Conservation (phyloP, 2,888 invertebrate genomes). For the Apoda limacodes region DNA sequence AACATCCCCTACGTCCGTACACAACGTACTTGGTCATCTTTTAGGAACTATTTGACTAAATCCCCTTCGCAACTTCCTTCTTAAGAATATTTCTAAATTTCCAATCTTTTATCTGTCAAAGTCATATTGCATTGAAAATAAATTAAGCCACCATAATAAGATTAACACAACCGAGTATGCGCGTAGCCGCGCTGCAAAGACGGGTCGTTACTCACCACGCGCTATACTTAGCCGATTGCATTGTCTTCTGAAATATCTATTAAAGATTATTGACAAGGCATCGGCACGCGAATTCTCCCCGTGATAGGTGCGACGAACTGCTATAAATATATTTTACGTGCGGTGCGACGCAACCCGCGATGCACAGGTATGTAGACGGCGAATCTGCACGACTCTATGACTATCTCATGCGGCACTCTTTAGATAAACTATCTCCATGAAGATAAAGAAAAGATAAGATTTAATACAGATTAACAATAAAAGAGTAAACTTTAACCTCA, state of each 20-base stretch:
- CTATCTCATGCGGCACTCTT: no score
- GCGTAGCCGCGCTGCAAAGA: slow-evolving; percentile 33
- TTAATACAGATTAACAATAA: no score
- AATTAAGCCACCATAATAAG: slow-evolving; percentile 63
- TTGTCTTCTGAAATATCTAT: slow-evolving; percentile 70
- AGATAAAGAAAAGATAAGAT: no score
- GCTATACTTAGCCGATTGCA: slow-evolving; percentile 65
- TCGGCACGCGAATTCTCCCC: slow-evolving; percentile 63
- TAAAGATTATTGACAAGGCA: slow-evolving; percentile 70
- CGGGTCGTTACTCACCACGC: slow-evolving; percentile 58
- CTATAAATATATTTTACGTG: slow-evolving; percentile 65
- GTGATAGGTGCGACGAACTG: slow-evolving; percentile 65
- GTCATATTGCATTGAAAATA: slow-evolving; percentile 46
- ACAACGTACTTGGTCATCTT: no score
- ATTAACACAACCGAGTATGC: slow-evolving; percentile 55
- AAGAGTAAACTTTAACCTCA: no score
- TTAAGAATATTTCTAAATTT: no score
- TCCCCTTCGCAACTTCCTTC: no score
- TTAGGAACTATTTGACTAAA: no score
- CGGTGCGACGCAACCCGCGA: slow-evolving; percentile 36
- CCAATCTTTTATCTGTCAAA: no score
- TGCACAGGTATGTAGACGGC: slow-evolving; percentile 37
- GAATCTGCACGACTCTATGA: no score
- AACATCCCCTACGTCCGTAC: no score
- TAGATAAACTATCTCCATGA: no score